Base-by-base conservation (phyloP, 2,888 invertebrate genomes). In the Lobophora halterata region DNA sequence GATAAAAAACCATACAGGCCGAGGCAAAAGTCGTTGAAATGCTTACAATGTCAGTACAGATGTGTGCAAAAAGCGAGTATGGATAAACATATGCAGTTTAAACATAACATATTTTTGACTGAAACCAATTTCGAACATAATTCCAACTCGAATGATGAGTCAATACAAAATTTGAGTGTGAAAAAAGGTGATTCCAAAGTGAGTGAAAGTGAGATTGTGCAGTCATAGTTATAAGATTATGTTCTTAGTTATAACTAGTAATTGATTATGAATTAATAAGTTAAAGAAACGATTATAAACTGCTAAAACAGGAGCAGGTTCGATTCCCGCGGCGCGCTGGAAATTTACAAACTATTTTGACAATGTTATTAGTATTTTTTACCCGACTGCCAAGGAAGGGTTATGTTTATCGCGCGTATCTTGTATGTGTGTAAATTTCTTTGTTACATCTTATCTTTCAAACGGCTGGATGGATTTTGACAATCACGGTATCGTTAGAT, bases 1-100 rank as follows among this genome's bases (percentile, higher is more conserved):
- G 43, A 43, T 0, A 79, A 79, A 40, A 88, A 82, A 32, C 85
- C 87, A 0, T 86, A 85, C 19, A 60, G 79, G 8, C 82, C 86
- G 0, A 54, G 87, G 2, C 82, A 86, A 52, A 87, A 87, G 28
- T 77, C 82, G 0, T 77, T 86, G 0, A 82, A 85, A 42, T 88
- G 88, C 40, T 65, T 77, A 0, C 70, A 77, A 1, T 88, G 88
- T 43, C 20, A 79, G 0, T 88, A 86, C 14, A 69, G 76, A 14
- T 88, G 88, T 41, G 83, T 87, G 0, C 87, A 87, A 12, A 86
- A 85, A 19, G 71, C 80, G 0, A 86, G 87, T 39, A 65, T 88
- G 55, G 83, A 80, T n/a, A 88, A 87, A 49, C 88, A 88, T 59
- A 48, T 80, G 31, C 75, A 79, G 30, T 82, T 76, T 5, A 88